Conservation (phyloP, 2,888 invertebrate species). For the Drosophila paranaensis region DNA sequence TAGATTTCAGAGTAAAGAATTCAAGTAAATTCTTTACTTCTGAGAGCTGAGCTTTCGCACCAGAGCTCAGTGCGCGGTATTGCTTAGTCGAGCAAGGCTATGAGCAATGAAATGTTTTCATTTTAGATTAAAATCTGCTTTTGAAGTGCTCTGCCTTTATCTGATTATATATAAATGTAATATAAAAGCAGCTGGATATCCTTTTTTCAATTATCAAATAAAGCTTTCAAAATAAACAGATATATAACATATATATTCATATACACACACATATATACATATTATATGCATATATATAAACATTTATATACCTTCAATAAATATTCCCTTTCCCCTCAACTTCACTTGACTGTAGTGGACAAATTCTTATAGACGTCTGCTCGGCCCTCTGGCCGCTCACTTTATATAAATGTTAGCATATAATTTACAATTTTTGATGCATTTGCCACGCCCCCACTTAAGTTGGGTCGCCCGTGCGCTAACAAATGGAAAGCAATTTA, state of each 20-base stretch:
- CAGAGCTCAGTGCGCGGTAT: neutral
- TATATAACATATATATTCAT: neutral
- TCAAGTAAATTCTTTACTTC: no score
- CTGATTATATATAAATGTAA: neutral
- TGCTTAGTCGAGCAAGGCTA: neutral
- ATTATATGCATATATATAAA: neutral
- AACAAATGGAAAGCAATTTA: conserved; percentile 59
- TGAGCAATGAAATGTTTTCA: neutral
- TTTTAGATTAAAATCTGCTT: neutral
- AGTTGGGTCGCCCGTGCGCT: conserved; percentile 15
- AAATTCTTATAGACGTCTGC: neutral
- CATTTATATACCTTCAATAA: neutral
- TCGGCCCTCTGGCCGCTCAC: neutral
- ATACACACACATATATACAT: neutral
- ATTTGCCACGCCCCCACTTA: conserved; percentile 21
- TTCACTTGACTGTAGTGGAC: neutral
- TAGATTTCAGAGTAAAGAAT: no score
- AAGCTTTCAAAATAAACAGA: neutral
- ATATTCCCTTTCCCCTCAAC: neutral
- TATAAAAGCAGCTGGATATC: neutral
- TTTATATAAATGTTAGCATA: conserved; percentile 15
- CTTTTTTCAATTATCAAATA: neutral
- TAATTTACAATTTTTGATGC: conserved; percentile 42
- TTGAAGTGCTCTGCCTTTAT: neutral
- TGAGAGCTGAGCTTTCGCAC: no score